phyloP scores from a whole-genome alignment of 2,113 vertebrate species.

The Anolis carolinensis region DNA sequence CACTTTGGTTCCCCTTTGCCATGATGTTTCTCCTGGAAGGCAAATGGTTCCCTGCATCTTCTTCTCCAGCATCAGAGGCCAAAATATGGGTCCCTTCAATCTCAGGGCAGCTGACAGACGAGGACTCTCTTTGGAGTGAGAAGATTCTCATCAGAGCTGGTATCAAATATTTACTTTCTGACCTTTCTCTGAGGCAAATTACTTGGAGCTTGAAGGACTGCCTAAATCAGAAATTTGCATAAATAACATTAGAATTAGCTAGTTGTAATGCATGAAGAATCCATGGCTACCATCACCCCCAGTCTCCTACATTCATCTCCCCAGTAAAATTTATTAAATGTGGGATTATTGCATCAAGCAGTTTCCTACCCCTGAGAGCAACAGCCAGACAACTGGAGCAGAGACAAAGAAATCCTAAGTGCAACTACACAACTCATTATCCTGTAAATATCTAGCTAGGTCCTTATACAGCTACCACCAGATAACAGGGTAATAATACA shows the following conservation, averaged over 20 bases:
- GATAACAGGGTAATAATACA: neutral
- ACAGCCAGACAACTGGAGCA: neutral
- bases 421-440: neutral
- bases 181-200: conserved; percentile 31
- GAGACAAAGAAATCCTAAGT: neutral
- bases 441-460: neutral
- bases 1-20: neutral
- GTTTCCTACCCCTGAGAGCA: neutral
- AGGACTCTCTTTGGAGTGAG: neutral
- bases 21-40: neutral
- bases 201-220: neutral
- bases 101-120: neutral
- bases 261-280: neutral
- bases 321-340: neutral
- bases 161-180: conserved; percentile 45
- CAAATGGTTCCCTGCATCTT: neutral
- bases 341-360: neutral
- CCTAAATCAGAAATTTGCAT: neutral
- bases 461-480: neutral
- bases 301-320: neutral
- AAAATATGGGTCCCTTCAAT: neutral
- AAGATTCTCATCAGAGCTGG: conserved; percentile 33
- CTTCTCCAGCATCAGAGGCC: neutral
- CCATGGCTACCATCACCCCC: neutral
- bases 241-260: neutral